Evolutionary conservation across 2,888 invertebrate species (phyloP), one percentile per base, ranked within the genome.

Genomic region (Aplocera efformata): DNA sequence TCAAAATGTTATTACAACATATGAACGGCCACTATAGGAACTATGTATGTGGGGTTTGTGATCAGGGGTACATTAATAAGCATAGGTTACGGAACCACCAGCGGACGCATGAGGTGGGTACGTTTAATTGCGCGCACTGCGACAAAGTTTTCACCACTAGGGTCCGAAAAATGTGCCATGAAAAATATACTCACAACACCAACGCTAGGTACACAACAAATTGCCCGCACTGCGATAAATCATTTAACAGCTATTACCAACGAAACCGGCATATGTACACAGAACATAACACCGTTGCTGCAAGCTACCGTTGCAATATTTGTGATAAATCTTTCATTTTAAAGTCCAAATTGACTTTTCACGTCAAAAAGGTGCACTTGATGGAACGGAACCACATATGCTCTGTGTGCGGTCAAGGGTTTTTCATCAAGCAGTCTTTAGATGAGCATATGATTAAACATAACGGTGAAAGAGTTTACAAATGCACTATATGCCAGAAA

Each of bases 11-110:
- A 0, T 8, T 80, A 0, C 83, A 84, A 43, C 86, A 86, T 8
- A 85, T 86, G 85, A 85, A 85, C 17, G 73, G 79, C 0, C 86
- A 85, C 53, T 85, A 83, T 32, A 67, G 84, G 10, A 84, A 85
- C 34, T 84, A 70, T 42, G 66, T 85, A 0, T 86, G 86, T 20
- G 81, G 81, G 1, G 67, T 73, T 0, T 86, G 86, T 32, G 82
- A 84, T 40, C 46, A 78, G 48, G 85, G 85, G 0, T 86, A 80
- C 38, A 74, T 84, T 10, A 85, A 84, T 20, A 75, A 74, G 22
- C 80, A 82, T 28, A 64, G 81, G 7, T 47, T 85, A 17, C 74
- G 67, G 21, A 79, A 74, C 24, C 86, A 86, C 20, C 72, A 77
- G 9, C 56, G 80, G 0, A 84, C 78, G 0, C 83, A 84, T 24